Evolutionary conservation across 2,888 invertebrate genomes (phyloP).

Genomic region (Ametastegia equiseti): DNA sequence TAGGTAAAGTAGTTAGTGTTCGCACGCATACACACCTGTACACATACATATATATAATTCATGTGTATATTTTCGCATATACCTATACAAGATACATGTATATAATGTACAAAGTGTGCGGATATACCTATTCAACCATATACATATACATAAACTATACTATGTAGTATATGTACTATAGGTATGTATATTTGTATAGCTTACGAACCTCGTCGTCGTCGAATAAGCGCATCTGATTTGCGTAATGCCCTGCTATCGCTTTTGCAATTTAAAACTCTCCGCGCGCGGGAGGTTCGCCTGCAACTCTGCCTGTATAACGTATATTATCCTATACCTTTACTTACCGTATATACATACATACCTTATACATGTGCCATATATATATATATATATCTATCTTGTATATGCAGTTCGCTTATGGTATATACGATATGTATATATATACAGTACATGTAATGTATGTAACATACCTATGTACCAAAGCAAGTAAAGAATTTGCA

Average conservation of each 20-base stretch:
- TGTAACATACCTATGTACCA: not conserved
- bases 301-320: too few species aligned
- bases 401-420: not conserved
- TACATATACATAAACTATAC: not conserved
- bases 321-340: not conserved
- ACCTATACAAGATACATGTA: too few species aligned
- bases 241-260: slow-evolving; percentile 48
- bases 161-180: too few species aligned
- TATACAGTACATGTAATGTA: not conserved
- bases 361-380: not conserved
- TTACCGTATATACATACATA: not conserved
- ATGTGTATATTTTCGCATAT: too few species aligned
- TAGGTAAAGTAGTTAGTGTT: not conserved
- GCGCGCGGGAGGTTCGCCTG: slow-evolving; percentile 37
- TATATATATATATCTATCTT: not conserved
- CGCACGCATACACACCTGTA: not conserved
- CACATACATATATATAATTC: not conserved
- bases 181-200: too few species aligned
- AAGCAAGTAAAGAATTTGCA: not conserved
- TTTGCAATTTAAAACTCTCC: slow-evolving; percentile 68
- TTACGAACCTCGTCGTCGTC: too few species aligned
- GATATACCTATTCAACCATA: too few species aligned
- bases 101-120: too few species aligned
- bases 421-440: not conserved
- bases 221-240: slow-evolving; percentile 48